Evolutionary conservation across 2,888 invertebrate genomes (phyloP).

Genomic region (Ditula angustiorana): DNA sequence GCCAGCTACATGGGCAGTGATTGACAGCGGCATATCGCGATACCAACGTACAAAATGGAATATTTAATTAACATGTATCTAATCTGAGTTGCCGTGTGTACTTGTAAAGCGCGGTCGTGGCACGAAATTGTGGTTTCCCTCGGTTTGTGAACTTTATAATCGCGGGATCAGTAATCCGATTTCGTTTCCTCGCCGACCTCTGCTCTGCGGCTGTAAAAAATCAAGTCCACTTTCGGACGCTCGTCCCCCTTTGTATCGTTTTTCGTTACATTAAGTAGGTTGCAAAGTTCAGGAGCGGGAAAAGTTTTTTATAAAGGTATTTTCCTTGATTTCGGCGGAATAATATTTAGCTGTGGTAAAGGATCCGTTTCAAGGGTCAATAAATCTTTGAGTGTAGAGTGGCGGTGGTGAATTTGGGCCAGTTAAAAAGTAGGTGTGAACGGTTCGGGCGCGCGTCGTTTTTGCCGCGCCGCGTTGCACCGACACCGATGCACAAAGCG

Average conservation of each 20-base stretch:
- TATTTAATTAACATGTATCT: slow-evolving; percentile 19
- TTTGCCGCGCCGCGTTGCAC: slow-evolving; percentile 22
- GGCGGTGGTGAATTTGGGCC: slow-evolving; percentile 23
- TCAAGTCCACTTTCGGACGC: slow-evolving; percentile 62
- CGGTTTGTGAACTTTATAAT: slow-evolving; percentile 73
- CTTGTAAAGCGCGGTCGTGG: slow-evolving; percentile 45
- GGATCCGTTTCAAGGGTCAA: slow-evolving; percentile 37
- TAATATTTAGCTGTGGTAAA: slow-evolving; percentile 50
- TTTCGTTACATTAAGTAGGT: slow-evolving; percentile 57
- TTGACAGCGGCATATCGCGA: slow-evolving; percentile 26
- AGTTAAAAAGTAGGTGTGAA: slow-evolving; percentile 13
- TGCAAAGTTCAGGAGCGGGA: slow-evolving; percentile 44
- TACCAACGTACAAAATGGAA: slow-evolving; percentile 21
- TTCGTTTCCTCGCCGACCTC: slow-evolving; percentile 75
- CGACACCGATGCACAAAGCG: slow-evolving; percentile 49
- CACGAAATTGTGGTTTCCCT: slow-evolving; percentile 57
- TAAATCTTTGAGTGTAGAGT: slow-evolving; percentile 30
- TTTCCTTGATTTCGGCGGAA: slow-evolving; percentile 52
- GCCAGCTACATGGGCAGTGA: slow-evolving; percentile 14
- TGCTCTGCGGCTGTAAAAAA: slow-evolving; percentile 77
- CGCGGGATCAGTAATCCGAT: slow-evolving; percentile 75
- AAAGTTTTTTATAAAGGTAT: slow-evolving; percentile 57
- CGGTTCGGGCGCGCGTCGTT: slow-evolving; percentile 18
- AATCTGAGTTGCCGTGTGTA: slow-evolving; percentile 13
- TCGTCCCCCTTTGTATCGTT: slow-evolving; percentile 62